A percentile compares a stretch with the other conserved stretches of the same genome.
Evolutionary conservation across 2,113 vertebrate genomes (phyloP).

Genomic region (Zapornia atra): DNA sequence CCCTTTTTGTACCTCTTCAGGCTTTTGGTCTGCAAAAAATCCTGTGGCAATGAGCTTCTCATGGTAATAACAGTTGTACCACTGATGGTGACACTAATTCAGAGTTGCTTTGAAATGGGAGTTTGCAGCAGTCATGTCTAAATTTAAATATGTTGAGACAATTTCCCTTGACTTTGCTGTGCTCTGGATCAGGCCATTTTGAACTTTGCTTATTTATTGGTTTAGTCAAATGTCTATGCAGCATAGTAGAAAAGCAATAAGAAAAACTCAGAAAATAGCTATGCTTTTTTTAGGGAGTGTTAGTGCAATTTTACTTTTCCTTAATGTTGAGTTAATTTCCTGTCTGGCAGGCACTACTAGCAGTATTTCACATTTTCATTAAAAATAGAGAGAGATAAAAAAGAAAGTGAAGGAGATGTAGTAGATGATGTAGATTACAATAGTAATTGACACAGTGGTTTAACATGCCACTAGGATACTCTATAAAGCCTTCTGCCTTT

Average conservation of each 20-base stretch:
- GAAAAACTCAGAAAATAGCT: conserved; percentile 46
- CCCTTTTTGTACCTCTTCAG: neutral
- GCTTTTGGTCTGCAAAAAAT: neutral
- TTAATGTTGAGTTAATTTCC: conserved; percentile 64
- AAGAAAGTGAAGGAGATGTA: neutral
- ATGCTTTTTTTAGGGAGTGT: neutral
- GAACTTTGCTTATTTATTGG: conserved; percentile 7
- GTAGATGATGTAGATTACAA: neutral
- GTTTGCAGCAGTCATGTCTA: neutral
- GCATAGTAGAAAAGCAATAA: conserved; percentile 30
- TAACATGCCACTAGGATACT: neutral
- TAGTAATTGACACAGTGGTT: neutral
- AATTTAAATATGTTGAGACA: neutral
- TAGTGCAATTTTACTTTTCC: conserved; percentile 31
- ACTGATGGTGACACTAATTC: neutral
- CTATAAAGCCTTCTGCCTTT: neutral
- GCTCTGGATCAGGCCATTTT: neutral
- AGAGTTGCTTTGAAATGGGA: neutral
- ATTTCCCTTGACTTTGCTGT: conserved; percentile 2
- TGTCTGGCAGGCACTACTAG: neutral
- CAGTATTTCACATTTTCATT: conserved; percentile 59
- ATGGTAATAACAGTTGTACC: neutral
- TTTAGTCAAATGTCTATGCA: neutral
- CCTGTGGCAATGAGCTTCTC: neutral
- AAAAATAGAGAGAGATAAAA: neutral